Evolutionary conservation across 1,140 invertebrate species (phyloP), one percentile per base, ranked within the genome.

Genomic region (Lamellibrachia luymesi): DNA sequence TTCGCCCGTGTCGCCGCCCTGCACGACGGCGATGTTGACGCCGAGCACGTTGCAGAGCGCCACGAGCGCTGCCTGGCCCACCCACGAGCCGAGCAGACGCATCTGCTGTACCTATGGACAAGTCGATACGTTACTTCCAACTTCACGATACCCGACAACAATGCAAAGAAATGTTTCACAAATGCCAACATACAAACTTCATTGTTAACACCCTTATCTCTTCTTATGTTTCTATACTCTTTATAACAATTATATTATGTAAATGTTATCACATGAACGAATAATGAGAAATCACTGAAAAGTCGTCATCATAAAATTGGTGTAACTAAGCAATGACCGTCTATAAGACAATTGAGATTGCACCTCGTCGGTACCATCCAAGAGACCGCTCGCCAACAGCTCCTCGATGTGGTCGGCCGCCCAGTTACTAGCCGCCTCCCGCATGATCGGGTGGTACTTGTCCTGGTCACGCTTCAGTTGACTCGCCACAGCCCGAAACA

Each of bases 21-120:
- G 92, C 50, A 92, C 52, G 92, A 92, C 25, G 13, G 92, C 92
- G 50, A 92, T 92, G 92, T 92, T 92, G 52, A 56, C 52, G 51
- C 10, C 2, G 52, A 92, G 92, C 92, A 92, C 92, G 92, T 92
- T 92, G 27, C 4, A 8, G 50, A 92, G 92, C 2, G 92, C 92
- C 50, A 92, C 92, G 2, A 92, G 50, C 27, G 92, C 92, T 13
- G 92, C 92, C 7, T 92, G 92, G 51, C 52, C 52, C 50, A 22
- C 27, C 92, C 92, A 92, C 25, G 92, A 50, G 49, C 92, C 92
- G 27, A 49, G 49, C 50, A 50, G 27, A 13, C 27, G 49, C 50
- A 92, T 64, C 52, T 92, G 49, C 13, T 80, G 8, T 80, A 80
- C 64, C 64, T 80, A 22, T 22, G 64, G 2, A 80, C 64, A 22